Evolutionary conservation across 2,888 invertebrate species (phyloP), one percentile per base, ranked within the genome.

Genomic region (Caenorhabditis macrosperma): DNA sequence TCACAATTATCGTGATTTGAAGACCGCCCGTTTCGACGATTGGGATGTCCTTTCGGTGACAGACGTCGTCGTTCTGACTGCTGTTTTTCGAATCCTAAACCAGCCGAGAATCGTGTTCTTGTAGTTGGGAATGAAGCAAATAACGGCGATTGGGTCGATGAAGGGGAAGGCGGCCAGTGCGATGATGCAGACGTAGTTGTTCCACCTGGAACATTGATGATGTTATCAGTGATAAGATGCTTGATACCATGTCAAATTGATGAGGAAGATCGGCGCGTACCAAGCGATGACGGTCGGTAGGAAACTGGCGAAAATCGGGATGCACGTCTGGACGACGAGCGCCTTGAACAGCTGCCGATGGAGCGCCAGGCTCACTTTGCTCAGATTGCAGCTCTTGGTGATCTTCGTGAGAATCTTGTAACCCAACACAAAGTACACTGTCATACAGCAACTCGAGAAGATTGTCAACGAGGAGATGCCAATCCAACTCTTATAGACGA

Each of bases 101-200:
- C 71, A 71, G 1, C 38, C 30, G 3, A 71, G 26, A 12, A 71
- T 5, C 7, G 61, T 55, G 26, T 71, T 71, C 33, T 71, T 71
- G 55, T 71, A 71, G 20, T 71, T 71, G 15, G 71, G 71, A 20
- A 71, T 71, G 54, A 71, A 71, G 52, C 61, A 71, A 35, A 75
- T 75, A 0, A 75, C 61, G 17, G 61, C 75, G 26, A 67, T 20
- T 1, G 75, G 75, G 17, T 75, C 75, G 20, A 75, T 52, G 24
- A 60, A 44, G 6, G 75, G 67, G 28, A 67, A 75, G 7, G 75
- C 66, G 35, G 75, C 48, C 10, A 67, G 44, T 9, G 67, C 60
- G 46, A 75, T 55, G 35, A 67, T 55, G 17, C 60, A 67, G 3
- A 67, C 35, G 33, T 67, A 67, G 28, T 67, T 67, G 35, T 64